Evolutionary conservation across 1,140 invertebrate genomes (phyloP).

Genomic region (Riptortus pedestris): DNA sequence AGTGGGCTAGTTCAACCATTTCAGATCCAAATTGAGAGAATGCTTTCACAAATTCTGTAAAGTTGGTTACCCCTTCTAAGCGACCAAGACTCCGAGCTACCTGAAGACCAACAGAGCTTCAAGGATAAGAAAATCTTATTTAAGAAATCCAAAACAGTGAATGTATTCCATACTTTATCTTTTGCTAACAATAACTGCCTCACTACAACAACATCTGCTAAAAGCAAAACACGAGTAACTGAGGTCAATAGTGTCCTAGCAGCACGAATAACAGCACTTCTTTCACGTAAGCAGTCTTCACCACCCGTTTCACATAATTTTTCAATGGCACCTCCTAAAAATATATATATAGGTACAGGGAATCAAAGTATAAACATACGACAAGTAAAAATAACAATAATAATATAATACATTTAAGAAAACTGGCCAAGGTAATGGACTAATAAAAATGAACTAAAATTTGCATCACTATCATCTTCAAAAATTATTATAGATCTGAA

Average conservation of each 20-base stretch:
- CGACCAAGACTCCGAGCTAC: conserved; percentile 58
- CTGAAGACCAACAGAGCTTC: too few species aligned
- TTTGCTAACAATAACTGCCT: conserved; percentile 91
- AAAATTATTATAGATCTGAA: too few species aligned
- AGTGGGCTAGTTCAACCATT: conserved; percentile 94
- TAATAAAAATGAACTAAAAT: too few species aligned
- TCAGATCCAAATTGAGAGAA: conserved; percentile 97
- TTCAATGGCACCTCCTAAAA: conserved; percentile 74
- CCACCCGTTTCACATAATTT: conserved; percentile 70
- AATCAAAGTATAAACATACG: too few species aligned
- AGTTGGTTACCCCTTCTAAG: conserved; percentile 89
- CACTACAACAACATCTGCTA: conserved; percentile 97
- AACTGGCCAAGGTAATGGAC: too few species aligned
- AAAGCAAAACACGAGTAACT: conserved; percentile 89
- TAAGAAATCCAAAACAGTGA: too few species aligned
- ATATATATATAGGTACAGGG: too few species aligned
- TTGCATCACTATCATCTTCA: too few species aligned
- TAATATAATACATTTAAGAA: too few species aligned
- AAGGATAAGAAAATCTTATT: too few species aligned
- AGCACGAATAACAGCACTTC: conserved; percentile 74
- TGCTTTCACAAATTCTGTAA: conserved; percentile 96
- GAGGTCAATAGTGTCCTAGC: conserved; percentile 85
- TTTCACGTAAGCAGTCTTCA: conserved; percentile 54
- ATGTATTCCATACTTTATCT: conserved; percentile 74
- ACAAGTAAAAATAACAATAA: too few species aligned